These are phyloP conservation scores for Cepaea nemoralis DNA, from an alignment of 1,140 invertebrate species.

Conservation along the genomic window DNA sequence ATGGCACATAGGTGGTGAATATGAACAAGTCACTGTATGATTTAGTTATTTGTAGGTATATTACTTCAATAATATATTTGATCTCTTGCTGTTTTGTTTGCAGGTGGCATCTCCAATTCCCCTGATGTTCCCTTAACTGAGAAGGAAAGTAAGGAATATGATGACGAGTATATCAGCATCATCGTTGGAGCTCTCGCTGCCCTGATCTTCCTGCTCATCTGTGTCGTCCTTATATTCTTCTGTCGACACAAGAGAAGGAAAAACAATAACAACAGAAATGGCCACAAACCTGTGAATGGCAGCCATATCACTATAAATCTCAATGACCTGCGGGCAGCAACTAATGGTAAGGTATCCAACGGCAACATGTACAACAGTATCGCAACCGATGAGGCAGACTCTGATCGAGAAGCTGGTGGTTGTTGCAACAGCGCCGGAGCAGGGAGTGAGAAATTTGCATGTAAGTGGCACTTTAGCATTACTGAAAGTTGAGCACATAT, in stretches of 20 bases:
- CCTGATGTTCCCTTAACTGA: constrained; percentile 19
- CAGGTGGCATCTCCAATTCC: constrained; percentile 8
- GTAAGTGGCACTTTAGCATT: too few relatives aligned
- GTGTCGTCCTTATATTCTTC: constrained; percentile 82
- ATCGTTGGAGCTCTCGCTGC: constrained; percentile 85
- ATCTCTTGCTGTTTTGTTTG: background rate
- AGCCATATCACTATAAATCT: constrained; percentile 66
- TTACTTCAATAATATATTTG: too few relatives aligned
- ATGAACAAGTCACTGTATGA: too few relatives aligned
- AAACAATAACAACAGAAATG: constrained; percentile 78
- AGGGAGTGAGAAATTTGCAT: constrained; percentile 31
- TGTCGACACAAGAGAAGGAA: constrained; percentile 83
- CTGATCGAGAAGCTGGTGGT: constrained; percentile 66
- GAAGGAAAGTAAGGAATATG: constrained; percentile 66
- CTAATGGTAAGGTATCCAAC: constrained; percentile 72
- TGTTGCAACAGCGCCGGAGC: constrained; percentile 40
- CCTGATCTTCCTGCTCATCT: constrained; percentile 81
- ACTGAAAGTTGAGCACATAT: too few relatives aligned
- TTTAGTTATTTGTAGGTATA: too few relatives aligned
- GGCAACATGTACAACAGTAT: constrained; percentile 76
- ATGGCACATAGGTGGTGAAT: too few relatives aligned
- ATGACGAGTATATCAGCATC: constrained; percentile 82
- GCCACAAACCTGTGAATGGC: constrained; percentile 64
- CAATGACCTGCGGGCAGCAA: constrained; percentile 62
- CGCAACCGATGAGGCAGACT: constrained; percentile 72